phyloP scores from a whole-genome alignment of 1,140 invertebrate species.

The Leguminivora glycinivorella region DNA sequence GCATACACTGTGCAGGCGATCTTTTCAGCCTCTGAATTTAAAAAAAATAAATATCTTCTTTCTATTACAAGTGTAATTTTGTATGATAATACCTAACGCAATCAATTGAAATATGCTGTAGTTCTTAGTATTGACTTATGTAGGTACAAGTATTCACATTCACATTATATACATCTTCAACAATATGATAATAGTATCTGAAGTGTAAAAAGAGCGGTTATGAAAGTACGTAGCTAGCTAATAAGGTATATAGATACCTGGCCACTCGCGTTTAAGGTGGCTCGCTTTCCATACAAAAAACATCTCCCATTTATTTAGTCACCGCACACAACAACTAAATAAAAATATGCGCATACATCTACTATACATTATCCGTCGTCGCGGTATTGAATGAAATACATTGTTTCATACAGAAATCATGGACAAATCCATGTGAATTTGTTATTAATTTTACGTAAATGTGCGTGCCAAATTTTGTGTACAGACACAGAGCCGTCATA shows the following conservation, averaged over 20 bases:
- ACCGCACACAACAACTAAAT: too few relatives aligned
- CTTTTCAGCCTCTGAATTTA: slow-evolving; percentile 5
- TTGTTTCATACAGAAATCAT: too few relatives aligned
- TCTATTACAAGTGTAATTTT: not conserved
- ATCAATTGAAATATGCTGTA: slow-evolving; percentile 6
- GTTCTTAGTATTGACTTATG: slow-evolving; percentile 5
- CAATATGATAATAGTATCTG: slow-evolving; percentile 13
- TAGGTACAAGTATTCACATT: too few relatives aligned
- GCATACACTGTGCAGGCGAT: slow-evolving; percentile 3
- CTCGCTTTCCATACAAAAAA: too few relatives aligned
- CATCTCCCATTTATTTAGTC: too few relatives aligned
- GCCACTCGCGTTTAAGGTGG: slow-evolving; percentile 4
- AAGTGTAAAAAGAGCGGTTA: slow-evolving; percentile 12
- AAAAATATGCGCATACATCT: too few relatives aligned
- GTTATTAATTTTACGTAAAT: too few relatives aligned
- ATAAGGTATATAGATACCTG: not conserved
- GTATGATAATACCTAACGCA: not conserved
- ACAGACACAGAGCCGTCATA: too few relatives aligned
- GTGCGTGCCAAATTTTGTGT: too few relatives aligned
- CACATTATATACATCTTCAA: slow-evolving; percentile 12
- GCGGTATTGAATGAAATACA: too few relatives aligned
- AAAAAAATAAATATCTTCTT: not conserved
- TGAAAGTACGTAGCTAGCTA: slow-evolving; percentile 17
- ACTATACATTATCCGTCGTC: too few relatives aligned
- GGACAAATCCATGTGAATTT: too few relatives aligned